Evolutionary conservation across 2,113 vertebrate species (phyloP), one percentile per base, ranked within the genome.

Genomic region (Atractosteus spatula): DNA sequence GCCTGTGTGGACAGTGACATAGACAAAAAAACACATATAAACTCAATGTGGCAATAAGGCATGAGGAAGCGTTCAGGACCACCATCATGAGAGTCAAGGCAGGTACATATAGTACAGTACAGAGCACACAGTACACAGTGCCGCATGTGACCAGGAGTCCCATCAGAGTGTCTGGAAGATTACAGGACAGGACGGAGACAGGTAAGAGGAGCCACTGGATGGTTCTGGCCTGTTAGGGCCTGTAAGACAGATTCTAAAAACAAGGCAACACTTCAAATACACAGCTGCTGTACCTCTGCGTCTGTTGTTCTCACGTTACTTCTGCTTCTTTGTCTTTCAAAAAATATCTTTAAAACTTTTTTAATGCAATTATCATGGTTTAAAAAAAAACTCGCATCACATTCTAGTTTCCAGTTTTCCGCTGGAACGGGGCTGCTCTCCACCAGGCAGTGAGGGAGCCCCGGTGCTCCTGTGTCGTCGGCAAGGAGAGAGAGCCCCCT

Each of bases 301-400:
- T n/a, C 47, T 65, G 54, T 73, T 66, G 59, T 68, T 78, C 75
- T 64, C 78, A 80, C 80, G 80, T 29, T 29, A 2, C 29, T 2
- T 29, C 29, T 86, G 83, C 84, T 81, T 78, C 70, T 72, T 78
- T 84, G 83, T 81, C 86, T 84, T 87, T 82, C 84, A 84, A 83
- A 87, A 59, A 85, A 87, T 80, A 78, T 73, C 78, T 72, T 78
- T 82, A 81, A 88, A 88, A 88, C 75, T 62, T 76, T 76, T 83
- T 77, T 62, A n/a, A 62, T 71, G 68, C 80, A 76, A 82, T 73
- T 81, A 83, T 84, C 29, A 2, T 29, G 29, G 29, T 29, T 29
- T 29, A 29, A 29, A 83, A 82, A 88, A 89, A 87, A 86, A 62
- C 66, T 70, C 51, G 44, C 8, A 63, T 61, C 17, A 44, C 41